Evolutionary conservation across 2,797 vertebrate species (phyloP), one percentile per base, ranked within the genome.

Genomic region (Fundulus diaphanus): DNA sequence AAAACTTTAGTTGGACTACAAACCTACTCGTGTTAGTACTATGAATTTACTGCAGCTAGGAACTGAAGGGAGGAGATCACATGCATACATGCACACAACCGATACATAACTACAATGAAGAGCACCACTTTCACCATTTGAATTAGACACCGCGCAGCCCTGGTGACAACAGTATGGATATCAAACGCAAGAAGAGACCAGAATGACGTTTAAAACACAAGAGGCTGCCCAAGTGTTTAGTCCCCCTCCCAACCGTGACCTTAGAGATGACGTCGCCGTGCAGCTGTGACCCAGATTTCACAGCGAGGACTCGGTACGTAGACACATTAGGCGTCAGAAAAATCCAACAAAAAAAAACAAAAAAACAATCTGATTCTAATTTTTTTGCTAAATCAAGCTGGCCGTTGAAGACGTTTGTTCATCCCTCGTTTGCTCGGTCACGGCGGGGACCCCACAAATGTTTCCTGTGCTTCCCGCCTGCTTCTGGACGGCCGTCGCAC

Each of bases 251-350:
- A 79, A 59, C 85, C 35, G 56, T 90, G 84, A 90, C 83, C 89
- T 91, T 88, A 89, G 76, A 80, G 83, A 65, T 91, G 90, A 91
- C 86, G 84, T 93, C 89, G 92, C 78, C 65, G 24, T 80, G 81
- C 90, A 93, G 92, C 93, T 94, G 91, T 88, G 86, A 68, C 88
- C 89, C 87, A 89, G 61, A 89, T 91, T 79, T 80, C 78, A 81
- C 77, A 81, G 73, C 68, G 12, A 44, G 24, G 61, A 35, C 68
- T 46, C 37, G 49, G 35, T 66, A 74, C 49, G 42, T 54, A 22
- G 16, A 13, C 40, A 51, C 74, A 86, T 52, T 29, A 73, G 54
- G 61, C 59, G 80, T 65, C 59, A 33, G 48, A 24, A n/a, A n/a
- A n/a, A 77, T 59, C 1, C 0, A 85, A 76, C 46, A 31, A 20